Base-by-base conservation (phyloP, 2,888 invertebrate species). In the Druceiella hillmani region DNA sequence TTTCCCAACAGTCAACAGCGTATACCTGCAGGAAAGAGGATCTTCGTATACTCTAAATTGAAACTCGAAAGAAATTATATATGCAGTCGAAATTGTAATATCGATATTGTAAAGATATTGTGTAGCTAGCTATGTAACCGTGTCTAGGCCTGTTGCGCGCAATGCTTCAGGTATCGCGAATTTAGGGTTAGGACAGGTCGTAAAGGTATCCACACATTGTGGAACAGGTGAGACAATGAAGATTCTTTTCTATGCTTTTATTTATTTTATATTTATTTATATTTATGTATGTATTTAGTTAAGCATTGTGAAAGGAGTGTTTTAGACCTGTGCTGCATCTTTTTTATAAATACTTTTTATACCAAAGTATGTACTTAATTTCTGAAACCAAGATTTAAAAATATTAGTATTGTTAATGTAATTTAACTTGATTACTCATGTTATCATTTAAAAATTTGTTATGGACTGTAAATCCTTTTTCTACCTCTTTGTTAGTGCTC, bases 1-100 rank as follows among this genome's bases (percentile, higher is more conserved):
- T 72, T 66, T 72, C 69, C 67, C 72, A 64, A 71, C 72, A 72
- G 72, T 72, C 71, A 63, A 67, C 70, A 66, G 68, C 61, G 64
- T 66, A 62, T 57, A 58, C 69, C 57, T 56, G 62, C 59, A 68
- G 68, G 64, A 59, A 57, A 62, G 64, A 66, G 58, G 70, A 64
- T 66, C 70, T 61, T 48, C 70, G 55, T 66, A 59, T 58, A n/a
- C n/a, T n/a, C 53, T 57, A 54, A 61, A 54, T 57, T 59, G 55
- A 61, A 64, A 62, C 58, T 64, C 62, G 61, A 54, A 62, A 53
- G 57, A 62, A 38, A 66, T 66, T 61, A 52, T 56, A 61, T 60
- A 61, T n/a, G n/a, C n/a, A 6, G 10, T n/a, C n/a, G 5, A 5
- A 13, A 11, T 6, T 27, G 6, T 11, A 27, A 27, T 27, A 27